Percentiles rank a stretch among this genome's conserved stretches.
Conservation (phyloP, 2,888 invertebrate genomes). For the Cheilosia impressa region DNA sequence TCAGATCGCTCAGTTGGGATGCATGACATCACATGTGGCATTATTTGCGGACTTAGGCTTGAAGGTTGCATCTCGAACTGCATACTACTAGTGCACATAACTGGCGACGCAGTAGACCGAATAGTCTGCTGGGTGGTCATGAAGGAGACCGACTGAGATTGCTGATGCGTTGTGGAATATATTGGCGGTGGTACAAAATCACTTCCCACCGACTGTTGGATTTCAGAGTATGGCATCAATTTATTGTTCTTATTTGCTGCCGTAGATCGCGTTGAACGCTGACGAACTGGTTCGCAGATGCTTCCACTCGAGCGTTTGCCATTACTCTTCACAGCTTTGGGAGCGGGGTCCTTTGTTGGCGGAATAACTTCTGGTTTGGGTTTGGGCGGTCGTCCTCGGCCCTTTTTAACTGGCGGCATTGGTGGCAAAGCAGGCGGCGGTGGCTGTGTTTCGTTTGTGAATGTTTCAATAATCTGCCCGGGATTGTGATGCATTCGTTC, state of each 20-base stretch:
- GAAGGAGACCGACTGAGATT: slow-evolving; percentile 36
- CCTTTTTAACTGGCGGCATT: slow-evolving; percentile 33
- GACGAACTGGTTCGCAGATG: slow-evolving; percentile 15
- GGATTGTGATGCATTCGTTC: slow-evolving; percentile 14
- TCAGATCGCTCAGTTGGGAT: slow-evolving; percentile 36
- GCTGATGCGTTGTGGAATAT: slow-evolving; percentile 41
- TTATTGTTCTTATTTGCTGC: slow-evolving; percentile 13
- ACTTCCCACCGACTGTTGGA: slow-evolving; percentile 3
- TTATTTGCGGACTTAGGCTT: slow-evolving; percentile 8
- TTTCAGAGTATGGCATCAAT: slow-evolving; percentile 5
- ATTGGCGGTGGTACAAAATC: slow-evolving; percentile 34
- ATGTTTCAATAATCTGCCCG: background rate
- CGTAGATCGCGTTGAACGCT: slow-evolving; percentile 45
- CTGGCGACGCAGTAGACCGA: slow-evolving; percentile 38
- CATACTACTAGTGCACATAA: slow-evolving; percentile 25
- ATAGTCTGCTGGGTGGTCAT: slow-evolving; percentile 30
- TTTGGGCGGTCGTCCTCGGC: slow-evolving; percentile 46
- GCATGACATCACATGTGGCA: slow-evolving; percentile 11
- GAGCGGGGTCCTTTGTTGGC: slow-evolving; percentile 10
- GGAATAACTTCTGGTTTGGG: slow-evolving; percentile 17
- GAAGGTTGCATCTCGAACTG: slow-evolving; percentile 21
- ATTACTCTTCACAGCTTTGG: slow-evolving; percentile 20
- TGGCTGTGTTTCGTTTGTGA: slow-evolving; percentile 12
- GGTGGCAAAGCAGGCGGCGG: slow-evolving; percentile 8
- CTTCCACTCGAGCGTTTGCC: slow-evolving; percentile 60